Conservation (phyloP, 2,113 vertebrate genomes). For the Ceyx cyanopectus region DNA sequence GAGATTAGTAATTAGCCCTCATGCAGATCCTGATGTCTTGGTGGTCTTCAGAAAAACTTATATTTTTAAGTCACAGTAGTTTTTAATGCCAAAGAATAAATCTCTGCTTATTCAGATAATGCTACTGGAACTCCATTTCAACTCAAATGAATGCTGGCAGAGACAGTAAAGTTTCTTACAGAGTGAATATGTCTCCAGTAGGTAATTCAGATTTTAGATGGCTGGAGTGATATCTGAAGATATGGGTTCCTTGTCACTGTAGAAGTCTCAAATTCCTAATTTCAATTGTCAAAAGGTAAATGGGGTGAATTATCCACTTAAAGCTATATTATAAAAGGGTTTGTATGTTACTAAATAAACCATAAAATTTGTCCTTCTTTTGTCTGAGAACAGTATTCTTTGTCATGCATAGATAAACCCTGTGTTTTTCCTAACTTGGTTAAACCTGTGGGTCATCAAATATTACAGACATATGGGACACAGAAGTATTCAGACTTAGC, state of each 20-base stretch:
- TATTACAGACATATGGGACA: background rate
- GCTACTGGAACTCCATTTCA: constrained; percentile 42
- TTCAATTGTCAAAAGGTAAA: background rate
- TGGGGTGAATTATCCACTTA: background rate
- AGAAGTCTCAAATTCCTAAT: background rate
- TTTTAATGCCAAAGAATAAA: constrained; percentile 44
- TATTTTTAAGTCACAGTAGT: constrained; percentile 18
- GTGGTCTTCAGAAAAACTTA: constrained; percentile 58
- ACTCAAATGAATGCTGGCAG: constrained; percentile 30
- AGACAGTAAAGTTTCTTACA: background rate
- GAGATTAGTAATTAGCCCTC: constrained; percentile 5
- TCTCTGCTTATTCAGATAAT: constrained; percentile 40
- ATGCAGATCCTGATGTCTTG: constrained; percentile 17
- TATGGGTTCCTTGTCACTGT: background rate
- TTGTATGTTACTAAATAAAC: background rate
- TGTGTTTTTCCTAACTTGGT: background rate
- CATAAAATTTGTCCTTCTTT: background rate
- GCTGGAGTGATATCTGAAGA: background rate
- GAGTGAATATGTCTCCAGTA: background rate
- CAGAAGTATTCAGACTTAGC: background rate
- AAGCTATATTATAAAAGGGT: background rate
- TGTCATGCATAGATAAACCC: background rate
- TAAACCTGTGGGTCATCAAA: background rate
- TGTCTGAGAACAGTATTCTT: background rate
- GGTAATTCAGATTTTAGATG: background rate